phyloP scores from a whole-genome alignment of 2,888 invertebrate species.

The Lasioglossum figueresi region DNA sequence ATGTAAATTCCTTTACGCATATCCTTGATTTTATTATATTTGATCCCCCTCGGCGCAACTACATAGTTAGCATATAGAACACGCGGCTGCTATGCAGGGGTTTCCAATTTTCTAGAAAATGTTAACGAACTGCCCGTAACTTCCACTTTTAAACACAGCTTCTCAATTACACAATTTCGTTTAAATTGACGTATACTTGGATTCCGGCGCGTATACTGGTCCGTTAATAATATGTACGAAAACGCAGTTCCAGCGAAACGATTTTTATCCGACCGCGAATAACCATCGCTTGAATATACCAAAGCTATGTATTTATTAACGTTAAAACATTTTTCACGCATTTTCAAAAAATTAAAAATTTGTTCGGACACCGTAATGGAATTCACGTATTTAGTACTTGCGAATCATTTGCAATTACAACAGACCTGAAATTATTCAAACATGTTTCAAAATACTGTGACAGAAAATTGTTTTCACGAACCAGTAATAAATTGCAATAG shows the following conservation, averaged over 20 bases:
- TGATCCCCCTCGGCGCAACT: not conserved
- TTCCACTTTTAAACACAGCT: not conserved
- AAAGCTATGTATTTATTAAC: not conserved
- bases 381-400: not conserved
- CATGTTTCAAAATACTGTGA: not conserved
- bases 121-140: constrained; percentile 19
- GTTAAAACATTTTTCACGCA: not conserved
- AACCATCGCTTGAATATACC: not conserved
- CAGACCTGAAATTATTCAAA: not conserved
- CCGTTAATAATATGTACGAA: not conserved
- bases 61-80: constrained; percentile 17
- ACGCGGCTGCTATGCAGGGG: not conserved
- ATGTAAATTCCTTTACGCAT: constrained; percentile 6
- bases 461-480: not conserved
- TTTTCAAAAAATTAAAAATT: not conserved
- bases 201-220: not conserved
- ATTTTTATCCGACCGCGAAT: not conserved
- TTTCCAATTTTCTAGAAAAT: constrained; percentile 26
- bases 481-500: too few species aligned
- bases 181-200: constrained; percentile 1
- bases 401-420: not conserved
- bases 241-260: not conserved
- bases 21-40: constrained; percentile 10
- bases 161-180: not conserved
- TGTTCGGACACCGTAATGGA: not conserved